These are phyloP conservation scores for Calephelis virginiensis DNA, from an alignment of 1,140 invertebrate genomes.

Conservation along the genomic window DNA sequence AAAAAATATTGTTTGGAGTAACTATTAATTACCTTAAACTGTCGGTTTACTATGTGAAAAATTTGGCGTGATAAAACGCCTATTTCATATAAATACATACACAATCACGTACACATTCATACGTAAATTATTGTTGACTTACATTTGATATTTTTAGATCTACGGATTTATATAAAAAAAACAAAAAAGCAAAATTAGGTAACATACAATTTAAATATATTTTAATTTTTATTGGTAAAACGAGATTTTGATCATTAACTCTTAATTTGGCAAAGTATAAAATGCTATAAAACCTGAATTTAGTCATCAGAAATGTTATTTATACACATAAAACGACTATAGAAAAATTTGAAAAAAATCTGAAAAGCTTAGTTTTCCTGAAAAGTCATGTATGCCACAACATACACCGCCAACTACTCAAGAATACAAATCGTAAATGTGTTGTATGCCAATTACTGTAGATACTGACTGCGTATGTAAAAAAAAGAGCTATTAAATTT, in stretches of 20 bases:
- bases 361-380: conserved; percentile 2
- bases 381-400: conserved; percentile 1
- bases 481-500: not conserved
- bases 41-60: no score
- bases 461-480: not conserved
- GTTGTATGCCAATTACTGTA: conserved; percentile 7
- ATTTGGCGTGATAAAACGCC: no score
- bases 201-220: no score
- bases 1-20: no score
- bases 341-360: not conserved
- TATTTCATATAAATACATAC: no score
- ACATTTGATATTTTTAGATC: no score
- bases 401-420: conserved; percentile 3
- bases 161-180: no score
- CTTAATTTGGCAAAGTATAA: conserved; percentile 4
- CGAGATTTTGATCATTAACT: not conserved
- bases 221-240: no score
- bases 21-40: no score
- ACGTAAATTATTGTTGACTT: no score
- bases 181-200: no score
- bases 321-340: not conserved
- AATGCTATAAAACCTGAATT: conserved; percentile 1
- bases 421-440: not conserved
- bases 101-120: no score
- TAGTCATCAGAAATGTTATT: conserved; percentile 1